Conservation (phyloP, 2,797 vertebrate species). For the Sebastes goodei region DNA sequence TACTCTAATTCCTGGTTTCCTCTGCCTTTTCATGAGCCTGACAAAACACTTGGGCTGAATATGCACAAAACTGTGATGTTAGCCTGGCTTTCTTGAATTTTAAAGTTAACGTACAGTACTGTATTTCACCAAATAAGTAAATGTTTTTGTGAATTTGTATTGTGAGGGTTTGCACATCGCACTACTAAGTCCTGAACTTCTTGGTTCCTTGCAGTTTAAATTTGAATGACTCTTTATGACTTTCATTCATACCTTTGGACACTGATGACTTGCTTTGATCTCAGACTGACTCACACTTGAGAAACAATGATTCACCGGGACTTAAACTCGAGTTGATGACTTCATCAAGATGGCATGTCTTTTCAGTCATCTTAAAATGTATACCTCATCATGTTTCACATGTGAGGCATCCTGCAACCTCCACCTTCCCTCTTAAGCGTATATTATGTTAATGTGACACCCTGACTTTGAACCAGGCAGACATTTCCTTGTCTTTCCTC, state of each 20-base stretch:
- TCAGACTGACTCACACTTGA: neutral
- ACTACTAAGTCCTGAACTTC: neutral
- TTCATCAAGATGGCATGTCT: neutral
- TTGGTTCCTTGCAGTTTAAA: neutral
- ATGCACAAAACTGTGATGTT: neutral
- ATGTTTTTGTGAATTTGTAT: neutral
- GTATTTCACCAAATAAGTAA: neutral
- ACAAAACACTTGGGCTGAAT: neutral
- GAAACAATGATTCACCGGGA: conserved; percentile 9
- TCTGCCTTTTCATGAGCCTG: too few species aligned
- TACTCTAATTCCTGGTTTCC: too few species aligned
- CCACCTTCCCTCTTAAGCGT: too few species aligned
- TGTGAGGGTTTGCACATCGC: neutral
- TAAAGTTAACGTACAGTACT: neutral
- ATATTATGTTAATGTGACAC: neutral
- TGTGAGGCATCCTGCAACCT: neutral
- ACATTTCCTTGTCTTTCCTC: neutral
- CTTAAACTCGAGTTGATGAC: neutral
- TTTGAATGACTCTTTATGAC: neutral
- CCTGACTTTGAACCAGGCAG: neutral
- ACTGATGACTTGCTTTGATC: neutral
- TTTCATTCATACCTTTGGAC: neutral
- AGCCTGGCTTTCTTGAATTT: neutral
- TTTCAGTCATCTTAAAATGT: neutral
- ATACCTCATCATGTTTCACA: neutral